A percentile compares a stretch with the other conserved stretches of the same genome.
Conservation (phyloP, 1,140 invertebrate genomes). For the Archivesica marissinica region DNA sequence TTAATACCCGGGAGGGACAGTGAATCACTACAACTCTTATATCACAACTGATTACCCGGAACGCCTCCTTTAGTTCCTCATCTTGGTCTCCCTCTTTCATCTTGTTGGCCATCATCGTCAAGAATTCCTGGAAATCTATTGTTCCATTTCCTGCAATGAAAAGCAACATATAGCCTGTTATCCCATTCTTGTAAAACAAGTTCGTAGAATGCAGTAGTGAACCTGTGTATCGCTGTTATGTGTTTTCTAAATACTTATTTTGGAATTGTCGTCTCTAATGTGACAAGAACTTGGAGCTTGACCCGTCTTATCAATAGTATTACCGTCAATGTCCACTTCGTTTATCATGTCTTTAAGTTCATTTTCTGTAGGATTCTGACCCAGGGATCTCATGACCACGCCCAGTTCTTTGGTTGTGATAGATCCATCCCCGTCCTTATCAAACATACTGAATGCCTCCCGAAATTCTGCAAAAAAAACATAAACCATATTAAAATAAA, state of each 20-base stretch:
- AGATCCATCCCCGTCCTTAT: neutral
- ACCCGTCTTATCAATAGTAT: too few species aligned
- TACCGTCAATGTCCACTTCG: slow-evolving; percentile 84
- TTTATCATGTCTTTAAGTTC: neutral
- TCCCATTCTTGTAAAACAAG: too few species aligned
- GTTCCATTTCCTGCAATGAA: slow-evolving; percentile 94
- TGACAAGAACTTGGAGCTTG: too few species aligned
- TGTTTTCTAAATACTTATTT: too few species aligned
- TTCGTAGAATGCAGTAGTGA: too few species aligned
- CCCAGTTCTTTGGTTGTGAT: neutral
- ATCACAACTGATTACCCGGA: too few species aligned
- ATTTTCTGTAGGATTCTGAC: neutral
- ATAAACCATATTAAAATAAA: too few species aligned
- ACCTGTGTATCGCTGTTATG: too few species aligned
- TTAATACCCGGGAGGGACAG: too few species aligned
- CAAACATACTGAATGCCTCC: neutral
- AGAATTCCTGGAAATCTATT: slow-evolving; percentile 98
- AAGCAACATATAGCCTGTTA: neutral
- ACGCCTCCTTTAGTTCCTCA: slow-evolving; percentile 94
- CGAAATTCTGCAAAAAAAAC: neutral
- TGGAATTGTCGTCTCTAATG: too few species aligned
- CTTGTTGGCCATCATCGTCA: slow-evolving; percentile 98
- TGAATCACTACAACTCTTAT: too few species aligned
- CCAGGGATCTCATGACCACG: neutral
- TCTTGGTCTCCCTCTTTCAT: slow-evolving; percentile 99